A percentile compares a stretch with the other conserved stretches of the same genome.
Evolutionary conservation across 2,113 vertebrate genomes (phyloP).

Genomic region (Cebidichthys violaceus): DNA sequence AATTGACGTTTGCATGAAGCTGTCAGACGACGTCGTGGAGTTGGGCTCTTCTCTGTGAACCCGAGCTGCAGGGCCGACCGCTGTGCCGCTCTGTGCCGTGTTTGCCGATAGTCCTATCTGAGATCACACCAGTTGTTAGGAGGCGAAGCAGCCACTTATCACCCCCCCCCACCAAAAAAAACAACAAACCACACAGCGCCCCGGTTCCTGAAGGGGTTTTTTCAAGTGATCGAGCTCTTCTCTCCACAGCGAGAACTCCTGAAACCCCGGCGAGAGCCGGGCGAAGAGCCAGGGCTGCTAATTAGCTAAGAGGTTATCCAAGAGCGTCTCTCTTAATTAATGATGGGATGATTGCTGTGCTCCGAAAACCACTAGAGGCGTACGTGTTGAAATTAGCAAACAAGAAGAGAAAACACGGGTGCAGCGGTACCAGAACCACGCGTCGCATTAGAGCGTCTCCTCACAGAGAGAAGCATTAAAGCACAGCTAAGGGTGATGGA

Average conservation of each 20-base stretch:
- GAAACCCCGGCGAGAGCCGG: conserved; percentile 38
- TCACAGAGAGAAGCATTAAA: neutral
- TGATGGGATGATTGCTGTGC: conserved; percentile 46
- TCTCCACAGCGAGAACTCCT: conserved; percentile 2
- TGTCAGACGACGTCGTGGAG: conserved; percentile 14
- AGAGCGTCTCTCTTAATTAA: conserved; percentile 61
- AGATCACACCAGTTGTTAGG: conserved; percentile 10
- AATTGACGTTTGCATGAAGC: conserved; percentile 54
- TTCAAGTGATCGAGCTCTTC: neutral
- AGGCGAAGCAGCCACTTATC: conserved; percentile 35
- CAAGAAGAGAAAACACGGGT: conserved; percentile 1
- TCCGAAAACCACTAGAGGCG: conserved; percentile 17
- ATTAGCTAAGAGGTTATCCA: conserved; percentile 61
- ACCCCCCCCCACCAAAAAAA: neutral
- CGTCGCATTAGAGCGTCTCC: neutral
- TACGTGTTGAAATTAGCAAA: conserved; percentile 30
- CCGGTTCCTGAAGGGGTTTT: conserved; percentile 7
- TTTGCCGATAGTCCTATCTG: conserved; percentile 42
- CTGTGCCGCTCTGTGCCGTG: conserved; percentile 43
- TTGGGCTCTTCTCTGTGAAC: conserved; percentile 35
- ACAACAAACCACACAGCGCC: neutral
- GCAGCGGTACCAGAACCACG: neutral
- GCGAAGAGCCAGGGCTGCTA: conserved; percentile 44
- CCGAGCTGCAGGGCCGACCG: conserved; percentile 9
- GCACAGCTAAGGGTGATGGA: neutral